These are phyloP conservation scores for Falco punctatus DNA, from an alignment of 2,113 vertebrate species.

Conservation along the genomic window DNA sequence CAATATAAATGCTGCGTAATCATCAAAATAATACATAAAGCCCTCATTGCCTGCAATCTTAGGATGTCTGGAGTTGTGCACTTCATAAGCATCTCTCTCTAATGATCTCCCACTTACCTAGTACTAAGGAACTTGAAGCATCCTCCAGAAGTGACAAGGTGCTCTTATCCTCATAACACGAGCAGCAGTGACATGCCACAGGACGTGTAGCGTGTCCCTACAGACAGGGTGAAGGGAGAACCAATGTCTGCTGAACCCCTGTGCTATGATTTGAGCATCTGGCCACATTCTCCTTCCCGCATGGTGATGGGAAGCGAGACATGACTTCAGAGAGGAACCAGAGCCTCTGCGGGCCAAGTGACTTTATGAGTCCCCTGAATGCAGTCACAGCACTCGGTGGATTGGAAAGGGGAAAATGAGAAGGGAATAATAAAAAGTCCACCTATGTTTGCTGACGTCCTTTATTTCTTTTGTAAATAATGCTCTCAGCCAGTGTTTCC, in stretches of 20 bases:
- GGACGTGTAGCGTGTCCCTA: fast-evolving
- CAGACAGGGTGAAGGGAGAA: background rate
- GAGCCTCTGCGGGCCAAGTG: background rate
- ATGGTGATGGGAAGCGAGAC: fast-evolving
- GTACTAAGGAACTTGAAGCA: background rate
- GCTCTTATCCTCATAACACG: background rate
- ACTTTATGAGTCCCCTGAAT: background rate
- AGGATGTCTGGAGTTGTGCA: background rate
- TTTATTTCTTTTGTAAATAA: conserved; percentile 18
- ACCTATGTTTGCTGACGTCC: background rate
- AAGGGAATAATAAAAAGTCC: background rate
- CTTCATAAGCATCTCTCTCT: background rate
- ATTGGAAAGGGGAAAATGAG: background rate
- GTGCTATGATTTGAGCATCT: background rate
- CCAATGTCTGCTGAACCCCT: background rate
- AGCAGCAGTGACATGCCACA: background rate
- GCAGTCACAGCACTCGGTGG: fast-evolving
- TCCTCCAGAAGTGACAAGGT: background rate
- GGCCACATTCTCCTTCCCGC: background rate
- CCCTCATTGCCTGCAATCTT: background rate
- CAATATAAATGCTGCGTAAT: background rate
- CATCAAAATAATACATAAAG: background rate
- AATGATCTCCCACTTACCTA: fast-evolving
- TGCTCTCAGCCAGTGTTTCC: background rate
- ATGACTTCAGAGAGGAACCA: background rate